These are phyloP conservation scores for Kradibia gibbosae DNA, from an alignment of 1,140 invertebrate species.

Conservation along the genomic window DNA sequence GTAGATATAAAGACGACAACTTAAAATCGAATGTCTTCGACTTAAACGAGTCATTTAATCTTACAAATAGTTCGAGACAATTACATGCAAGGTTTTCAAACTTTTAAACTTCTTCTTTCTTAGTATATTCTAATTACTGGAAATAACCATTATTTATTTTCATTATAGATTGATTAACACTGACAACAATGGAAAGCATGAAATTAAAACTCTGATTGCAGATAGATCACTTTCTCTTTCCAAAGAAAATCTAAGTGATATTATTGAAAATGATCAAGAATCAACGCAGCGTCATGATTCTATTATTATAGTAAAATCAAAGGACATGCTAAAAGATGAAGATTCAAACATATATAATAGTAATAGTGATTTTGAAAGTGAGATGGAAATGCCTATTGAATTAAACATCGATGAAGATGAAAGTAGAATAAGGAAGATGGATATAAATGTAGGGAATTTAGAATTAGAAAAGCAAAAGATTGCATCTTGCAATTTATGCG, in stretches of 20 bases:
- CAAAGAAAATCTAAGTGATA: constrained; percentile 50
- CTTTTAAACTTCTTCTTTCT: background rate
- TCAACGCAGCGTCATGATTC: constrained; percentile 36
- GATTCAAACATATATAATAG: background rate
- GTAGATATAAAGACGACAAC: constrained; percentile 43
- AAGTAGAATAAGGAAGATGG: constrained; percentile 23
- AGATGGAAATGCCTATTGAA: constrained; percentile 35
- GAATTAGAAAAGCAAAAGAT: background rate
- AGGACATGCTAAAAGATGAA: constrained; percentile 7
- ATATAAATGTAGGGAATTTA: constrained; percentile 6
- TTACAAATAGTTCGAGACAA: constrained; percentile 55
- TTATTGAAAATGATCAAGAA: constrained; percentile 40
- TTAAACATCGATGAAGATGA: constrained; percentile 33
- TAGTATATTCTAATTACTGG: background rate
- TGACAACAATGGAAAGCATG: background rate
- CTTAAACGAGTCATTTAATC: background rate
- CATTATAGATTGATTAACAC: constrained; percentile 30
- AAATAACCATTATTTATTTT: background rate
- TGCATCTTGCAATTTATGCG: background rate
- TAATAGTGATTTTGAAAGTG: constrained; percentile 39
- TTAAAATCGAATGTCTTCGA: constrained; percentile 22
- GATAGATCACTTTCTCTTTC: constrained; percentile 25
- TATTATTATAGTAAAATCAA: constrained; percentile 36
- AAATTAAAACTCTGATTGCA: background rate
- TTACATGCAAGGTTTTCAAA: constrained; percentile 54